Base-by-base conservation (phyloP, 2,113 vertebrate species). In the Naja naja region DNA sequence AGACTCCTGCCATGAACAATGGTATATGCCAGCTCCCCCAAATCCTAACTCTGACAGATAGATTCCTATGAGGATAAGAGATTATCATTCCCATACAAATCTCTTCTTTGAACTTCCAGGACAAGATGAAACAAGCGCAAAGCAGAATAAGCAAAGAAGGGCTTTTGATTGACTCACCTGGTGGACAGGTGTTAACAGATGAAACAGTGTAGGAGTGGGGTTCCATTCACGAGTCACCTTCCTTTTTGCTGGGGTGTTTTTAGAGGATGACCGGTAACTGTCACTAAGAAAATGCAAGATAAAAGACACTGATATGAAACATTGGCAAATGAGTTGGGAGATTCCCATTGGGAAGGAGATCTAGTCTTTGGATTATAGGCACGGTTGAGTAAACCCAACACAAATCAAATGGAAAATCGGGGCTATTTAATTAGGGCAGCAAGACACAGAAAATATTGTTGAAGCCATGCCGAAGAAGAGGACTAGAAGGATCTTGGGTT, bases 241-340 rank as follows among this genome's bases (percentile, higher is more conserved):
- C 9, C 60, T 96, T 85, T 90, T 91, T 0, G 55, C 87, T 0
- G 93, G 94, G 0, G 91, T 94, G 1, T 60, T 93, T 95, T 96
- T 95, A 0, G 96, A 94, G 30, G 69, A 74, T 4, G 96, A 96
- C 92, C 86, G 95, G 93, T 96, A 93, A 39, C 97, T 98, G 94
- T 8, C 64, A 93, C 89, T 74, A 91, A 86, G 91, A 92, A 90
- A 10, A 20, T 6, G 22, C 25, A 60, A n/a, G 92, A 43, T 0
- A 93, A 58, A 34, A 56, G 0, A 30, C 47, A 92, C 85, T 90
- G 52, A 85, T 3, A 5, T 45, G 39, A 74, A 74, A 3, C 39
- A 23, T 45, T 45, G 74, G 27, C n/a, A 30, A 3, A 1, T 45
- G 89, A 18, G 89, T 87, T 5, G 3, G 88, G n/a, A 85, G 30